Conservation (phyloP, 2,113 vertebrate species). For the Nycticorax nycticorax region DNA sequence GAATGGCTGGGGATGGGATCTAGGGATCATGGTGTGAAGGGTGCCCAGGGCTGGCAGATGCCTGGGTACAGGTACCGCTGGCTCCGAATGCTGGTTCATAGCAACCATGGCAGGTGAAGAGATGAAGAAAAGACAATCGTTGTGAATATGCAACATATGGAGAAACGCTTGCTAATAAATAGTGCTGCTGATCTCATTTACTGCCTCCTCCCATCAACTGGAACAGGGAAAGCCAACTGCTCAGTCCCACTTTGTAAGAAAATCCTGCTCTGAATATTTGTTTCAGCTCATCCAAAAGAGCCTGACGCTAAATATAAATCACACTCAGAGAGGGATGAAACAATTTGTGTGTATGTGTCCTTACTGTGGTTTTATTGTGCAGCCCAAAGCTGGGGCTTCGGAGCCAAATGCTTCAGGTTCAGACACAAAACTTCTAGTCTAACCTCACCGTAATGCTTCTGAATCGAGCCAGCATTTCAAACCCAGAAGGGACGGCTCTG, state of each 20-base stretch:
- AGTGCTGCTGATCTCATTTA: neutral
- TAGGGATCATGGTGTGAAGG: neutral
- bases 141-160: neutral
- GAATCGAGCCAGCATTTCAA: neutral
- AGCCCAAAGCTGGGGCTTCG: neutral
- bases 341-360: neutral
- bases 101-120: neutral
- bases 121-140: neutral
- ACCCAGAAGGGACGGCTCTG: neutral
- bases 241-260: neutral
- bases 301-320: neutral
- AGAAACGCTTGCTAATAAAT: neutral
- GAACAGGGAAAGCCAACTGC: neutral
- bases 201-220: neutral
- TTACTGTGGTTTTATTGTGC: neutral
- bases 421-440: neutral
- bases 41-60: neutral
- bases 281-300: neutral
- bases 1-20: neutral
- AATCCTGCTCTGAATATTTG: neutral
- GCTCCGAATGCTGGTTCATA: rapidly evolving
- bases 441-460: neutral
- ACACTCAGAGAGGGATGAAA: neutral
- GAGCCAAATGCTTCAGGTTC: neutral
- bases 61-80: rapidly evolving